Evolutionary conservation across 2,888 invertebrate species (phyloP), one percentile per base, ranked within the genome.

Genomic region (Lasius fuliginosus): DNA sequence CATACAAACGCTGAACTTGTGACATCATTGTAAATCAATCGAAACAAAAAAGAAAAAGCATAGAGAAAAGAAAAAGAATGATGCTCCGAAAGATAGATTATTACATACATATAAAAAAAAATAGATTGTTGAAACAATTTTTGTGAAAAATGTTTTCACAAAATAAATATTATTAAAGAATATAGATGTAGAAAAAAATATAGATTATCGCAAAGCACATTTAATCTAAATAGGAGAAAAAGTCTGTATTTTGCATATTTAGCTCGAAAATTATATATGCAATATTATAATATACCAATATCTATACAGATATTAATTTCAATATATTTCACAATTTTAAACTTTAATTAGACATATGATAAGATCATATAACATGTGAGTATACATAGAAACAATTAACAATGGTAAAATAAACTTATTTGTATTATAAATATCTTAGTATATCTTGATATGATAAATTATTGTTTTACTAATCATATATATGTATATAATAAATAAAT

Each of bases 261-360:
- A 18, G 11, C 18, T 49, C n/a, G n/a, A 11, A 30, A 64, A 62
- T 75, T 3, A 64, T 49, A 42, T 27, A 30, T 33, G 15, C 12
- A 15, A 12, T 30, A 30, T 12, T 53, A 11, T 46, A 46, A 49
- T 49, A n/a, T 49, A n/a, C n/a, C n/a, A 33, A 58, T 12, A 49
- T 53, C 77, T 73, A 85, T 85, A 92, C 89, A 93, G 90, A 92
- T 93, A 92, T 93, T 93, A 89, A 90, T 90, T 91, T 91, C 86
- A 89, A 92, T 92, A 91, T 92, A 91, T 90, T 90, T 91, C 87
- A 90, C 86, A 88, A 89, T 90, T 91, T 91, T 90, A 86, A 93
- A 92, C 90, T 92, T 91, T 91, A 91, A 93, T 92, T 91, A 89
- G 92, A 94, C 92, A 94, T 92, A 93, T 89, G 92, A 90, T 91